Evolutionary conservation across 2,113 vertebrate species (phyloP), one percentile per base, ranked within the genome.

Genomic region (Labeo catla): DNA sequence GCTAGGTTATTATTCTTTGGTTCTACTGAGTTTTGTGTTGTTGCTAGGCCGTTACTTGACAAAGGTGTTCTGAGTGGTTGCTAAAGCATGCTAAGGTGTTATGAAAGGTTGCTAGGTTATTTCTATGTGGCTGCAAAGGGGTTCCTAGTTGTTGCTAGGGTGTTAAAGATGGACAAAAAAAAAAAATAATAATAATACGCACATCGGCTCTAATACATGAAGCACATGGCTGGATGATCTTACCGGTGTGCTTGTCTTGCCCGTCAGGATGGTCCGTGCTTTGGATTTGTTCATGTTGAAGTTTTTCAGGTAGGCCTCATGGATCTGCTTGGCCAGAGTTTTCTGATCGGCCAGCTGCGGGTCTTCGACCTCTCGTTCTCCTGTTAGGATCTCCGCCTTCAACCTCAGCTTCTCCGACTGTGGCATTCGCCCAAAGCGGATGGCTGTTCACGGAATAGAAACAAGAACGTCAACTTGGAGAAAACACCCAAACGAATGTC

Each of bases 231-330:
- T 89, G 50, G 72, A 16, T 92, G 65, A 87, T 93, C 97, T 92
- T 96, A 99, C 98, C 87, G 97, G 96, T 89, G 95, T 97, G 94
- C 91, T 97, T 90, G 97, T 95, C 93, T 98, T 99, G 87, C 98
- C 98, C 0, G 96, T 97, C 66, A 99, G 96, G 89, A 99, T 96
- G 91, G 97, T 96, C 23, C 98, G 94, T 80, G 98, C 97, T 93
- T 99, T 99, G 89, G 96, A 94, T 93, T 99, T 99, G 95, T 97
- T 99, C 98, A 99, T 99, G 89, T 96, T 98, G 94, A 99, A 99
- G 94, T 97, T 99, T 94, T 97, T 99, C 93, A 98, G 91, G 94
- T 99, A 99, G 89, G 98, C 97, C 82, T 99, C 98, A 2, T 98
- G 96, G 90, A 99, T 98, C 87, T 96, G 95, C 91, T 94, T 96